These are phyloP conservation scores for Microctonus hyperodae DNA, from an alignment of 2,888 invertebrate species.

Conservation along the genomic window DNA sequence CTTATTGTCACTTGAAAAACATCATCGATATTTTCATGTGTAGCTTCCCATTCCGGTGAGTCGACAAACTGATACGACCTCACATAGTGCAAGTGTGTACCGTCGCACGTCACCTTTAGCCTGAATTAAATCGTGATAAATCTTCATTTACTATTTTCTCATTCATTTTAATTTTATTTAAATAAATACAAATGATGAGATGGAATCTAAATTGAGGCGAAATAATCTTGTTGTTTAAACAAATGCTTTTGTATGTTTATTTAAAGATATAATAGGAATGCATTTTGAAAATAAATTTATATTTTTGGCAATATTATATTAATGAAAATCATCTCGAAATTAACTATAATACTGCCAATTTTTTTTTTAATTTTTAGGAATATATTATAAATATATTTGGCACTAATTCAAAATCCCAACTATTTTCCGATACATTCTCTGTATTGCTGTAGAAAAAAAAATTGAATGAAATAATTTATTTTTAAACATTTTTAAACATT, in stretches of 20 bases:
- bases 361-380: background rate
- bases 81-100: constrained; percentile 82
- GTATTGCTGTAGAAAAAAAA: background rate
- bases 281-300: background rate
- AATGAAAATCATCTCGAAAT: background rate
- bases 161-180: background rate
- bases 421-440: background rate
- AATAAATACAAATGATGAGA: background rate
- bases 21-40: constrained; percentile 78
- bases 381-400: background rate
- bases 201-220: background rate
- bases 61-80: constrained; percentile 85
- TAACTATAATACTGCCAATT: background rate
- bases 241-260: no score
- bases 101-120: constrained; percentile 82
- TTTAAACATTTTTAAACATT: no score
- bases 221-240: background rate
- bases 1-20: constrained; percentile 76
- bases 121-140: constrained; percentile 61
- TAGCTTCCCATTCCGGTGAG: constrained; percentile 90
- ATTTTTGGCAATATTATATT: background rate
- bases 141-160: background rate
- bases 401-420: background rate
- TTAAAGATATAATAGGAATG: background rate
- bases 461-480: no score